Evolutionary conservation across 1,140 invertebrate genomes (phyloP).

Genomic region (Eurosta solidaginis): DNA sequence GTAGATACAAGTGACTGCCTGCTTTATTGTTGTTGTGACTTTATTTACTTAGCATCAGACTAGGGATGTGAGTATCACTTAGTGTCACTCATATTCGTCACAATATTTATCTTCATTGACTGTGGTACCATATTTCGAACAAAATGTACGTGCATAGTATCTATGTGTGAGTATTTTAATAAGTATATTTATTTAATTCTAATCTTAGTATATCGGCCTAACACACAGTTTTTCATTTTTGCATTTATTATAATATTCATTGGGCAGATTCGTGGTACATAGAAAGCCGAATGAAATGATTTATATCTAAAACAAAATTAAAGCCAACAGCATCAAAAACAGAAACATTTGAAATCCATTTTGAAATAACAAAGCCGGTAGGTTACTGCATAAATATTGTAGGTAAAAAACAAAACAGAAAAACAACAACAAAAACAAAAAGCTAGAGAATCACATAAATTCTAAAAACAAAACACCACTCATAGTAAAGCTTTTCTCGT

Average conservation of each 20-base stretch:
- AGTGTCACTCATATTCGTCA: no score
- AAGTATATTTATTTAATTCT: no score
- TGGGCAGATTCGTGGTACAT: neutral
- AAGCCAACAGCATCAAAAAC: slow-evolving; percentile 23
- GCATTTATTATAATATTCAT: neutral
- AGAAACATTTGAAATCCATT: slow-evolving; percentile 20
- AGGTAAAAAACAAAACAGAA: neutral
- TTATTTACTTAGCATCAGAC: no score
- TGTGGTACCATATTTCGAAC: no score
- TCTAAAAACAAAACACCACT: neutral
- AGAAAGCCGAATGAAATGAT: slow-evolving; percentile 8
- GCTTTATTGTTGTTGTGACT: no score
- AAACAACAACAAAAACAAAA: neutral
- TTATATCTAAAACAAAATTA: slow-evolving; percentile 27
- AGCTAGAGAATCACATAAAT: slow-evolving; percentile 1
- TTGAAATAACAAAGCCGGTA: slow-evolving; percentile 17
- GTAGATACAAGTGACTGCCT: no score
- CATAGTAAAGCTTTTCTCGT: neutral
- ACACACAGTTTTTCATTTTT: neutral
- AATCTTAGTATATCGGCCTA: no score
- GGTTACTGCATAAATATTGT: neutral
- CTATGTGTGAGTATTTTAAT: no score
- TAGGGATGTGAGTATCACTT: no score
- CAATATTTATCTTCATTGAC: no score
- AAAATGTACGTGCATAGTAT: no score